phyloP scores from a whole-genome alignment of 92 coral and sea anemone genomes.

The Epizoanthus rinbou region DNA sequence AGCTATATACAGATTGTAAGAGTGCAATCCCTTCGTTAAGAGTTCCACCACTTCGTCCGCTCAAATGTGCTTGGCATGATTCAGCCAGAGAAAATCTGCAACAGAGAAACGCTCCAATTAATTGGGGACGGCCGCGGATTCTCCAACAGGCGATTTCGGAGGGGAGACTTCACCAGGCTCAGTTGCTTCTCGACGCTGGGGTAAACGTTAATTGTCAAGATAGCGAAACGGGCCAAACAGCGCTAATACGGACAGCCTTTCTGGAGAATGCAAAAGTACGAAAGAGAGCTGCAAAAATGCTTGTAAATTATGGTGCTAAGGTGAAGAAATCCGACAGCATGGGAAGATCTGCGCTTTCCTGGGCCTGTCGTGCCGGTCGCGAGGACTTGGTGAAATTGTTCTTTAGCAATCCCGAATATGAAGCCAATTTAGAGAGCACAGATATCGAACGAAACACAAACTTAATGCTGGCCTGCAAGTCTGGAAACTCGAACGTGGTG shows the following conservation, averaged over 20 bases:
- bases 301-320: slow-evolving; percentile 82
- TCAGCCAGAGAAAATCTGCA: neutral
- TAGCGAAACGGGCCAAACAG: slow-evolving; percentile 80
- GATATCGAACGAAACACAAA: slow-evolving; percentile 87
- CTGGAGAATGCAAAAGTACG: slow-evolving; percentile 79
- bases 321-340: slow-evolving; percentile 63
- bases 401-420: slow-evolving; percentile 71
- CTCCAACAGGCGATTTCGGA: slow-evolving; percentile 87
- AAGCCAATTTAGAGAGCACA: slow-evolving; percentile 67
- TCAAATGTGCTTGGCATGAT: slow-evolving; percentile 1
- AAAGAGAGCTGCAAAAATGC: slow-evolving; percentile 67
- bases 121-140: slow-evolving; percentile 72
- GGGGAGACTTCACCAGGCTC: slow-evolving; percentile 83
- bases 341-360: slow-evolving; percentile 83
- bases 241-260: slow-evolving; percentile 80
- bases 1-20: slow-evolving; percentile 2
- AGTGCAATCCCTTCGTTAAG: neutral
- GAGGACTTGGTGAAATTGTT: slow-evolving; percentile 77
- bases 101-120: neutral
- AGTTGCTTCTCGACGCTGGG: slow-evolving; percentile 88
- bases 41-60: slow-evolving; percentile 8
- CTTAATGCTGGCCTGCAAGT: slow-evolving; percentile 87
- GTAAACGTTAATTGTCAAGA: slow-evolving; percentile 87
- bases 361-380: slow-evolving; percentile 85
- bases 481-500: slow-evolving; percentile 86